Evolutionary conservation across 53 echinoderm and acorn worm genomes (phyloP).

Genomic region (Crossaster papposus): DNA sequence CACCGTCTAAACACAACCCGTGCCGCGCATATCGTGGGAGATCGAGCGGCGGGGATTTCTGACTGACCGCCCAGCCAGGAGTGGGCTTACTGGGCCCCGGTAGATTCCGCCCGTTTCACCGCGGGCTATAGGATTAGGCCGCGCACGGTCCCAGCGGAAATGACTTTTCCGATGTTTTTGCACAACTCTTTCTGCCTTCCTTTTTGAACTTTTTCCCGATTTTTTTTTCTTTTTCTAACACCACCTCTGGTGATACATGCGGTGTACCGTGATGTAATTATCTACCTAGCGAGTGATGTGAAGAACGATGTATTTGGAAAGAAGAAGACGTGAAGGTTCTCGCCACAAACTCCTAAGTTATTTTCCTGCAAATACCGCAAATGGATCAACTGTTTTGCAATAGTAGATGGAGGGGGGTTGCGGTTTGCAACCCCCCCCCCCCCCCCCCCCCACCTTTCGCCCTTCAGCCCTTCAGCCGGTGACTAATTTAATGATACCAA

Average conservation of each 20-base stretch:
- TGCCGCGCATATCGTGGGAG: slow-evolving; percentile 27
- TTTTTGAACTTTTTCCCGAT: background rate
- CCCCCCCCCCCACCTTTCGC: too few species aligned
- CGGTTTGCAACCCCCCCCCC: too few species aligned
- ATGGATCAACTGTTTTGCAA: background rate
- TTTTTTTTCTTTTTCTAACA: background rate
- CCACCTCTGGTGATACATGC: background rate
- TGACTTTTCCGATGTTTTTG: slow-evolving; percentile 63
- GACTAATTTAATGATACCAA: too few species aligned
- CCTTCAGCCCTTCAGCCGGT: too few species aligned
- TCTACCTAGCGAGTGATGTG: slow-evolving; percentile 48
- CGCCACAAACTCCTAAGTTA: background rate
- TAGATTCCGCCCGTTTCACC: slow-evolving; percentile 39
- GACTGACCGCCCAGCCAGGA: slow-evolving; percentile 56
- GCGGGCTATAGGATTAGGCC: slow-evolving; percentile 57
- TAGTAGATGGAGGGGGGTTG: too few species aligned
- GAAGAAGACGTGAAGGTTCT: background rate
- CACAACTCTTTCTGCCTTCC: slow-evolving; percentile 12
- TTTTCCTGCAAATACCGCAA: background rate
- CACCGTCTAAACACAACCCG: slow-evolving; percentile 11
- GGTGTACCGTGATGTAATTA: slow-evolving; percentile 46
- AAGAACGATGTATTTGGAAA: background rate
- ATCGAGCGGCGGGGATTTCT: background rate
- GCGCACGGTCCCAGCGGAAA: slow-evolving; percentile 56
- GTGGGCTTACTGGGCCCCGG: slow-evolving; percentile 28